Conservation (phyloP, 2,113 vertebrate species). For the Todiramphus chloris region DNA sequence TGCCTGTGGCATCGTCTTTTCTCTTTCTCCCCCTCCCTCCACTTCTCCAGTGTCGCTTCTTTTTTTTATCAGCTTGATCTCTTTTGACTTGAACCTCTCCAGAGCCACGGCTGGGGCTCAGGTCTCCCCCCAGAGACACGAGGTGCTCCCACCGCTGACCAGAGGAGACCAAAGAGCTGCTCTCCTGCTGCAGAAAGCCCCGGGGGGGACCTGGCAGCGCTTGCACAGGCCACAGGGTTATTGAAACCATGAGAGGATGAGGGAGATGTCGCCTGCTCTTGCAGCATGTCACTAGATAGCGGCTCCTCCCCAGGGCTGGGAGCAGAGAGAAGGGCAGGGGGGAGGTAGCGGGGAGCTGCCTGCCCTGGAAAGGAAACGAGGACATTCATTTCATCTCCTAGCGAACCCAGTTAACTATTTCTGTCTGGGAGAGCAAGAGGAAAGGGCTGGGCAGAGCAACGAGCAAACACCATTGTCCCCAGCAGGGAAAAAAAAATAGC, state of each 20-base stretch:
- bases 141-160: neutral
- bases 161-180: neutral
- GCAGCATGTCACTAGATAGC: neutral
- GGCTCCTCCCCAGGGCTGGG: neutral
- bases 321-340: neutral
- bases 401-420: neutral
- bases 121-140: rapidly evolving
- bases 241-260: neutral
- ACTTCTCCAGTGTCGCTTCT: neutral
- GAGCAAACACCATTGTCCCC: neutral
- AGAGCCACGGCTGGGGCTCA: neutral
- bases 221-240: neutral
- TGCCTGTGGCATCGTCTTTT: neutral
- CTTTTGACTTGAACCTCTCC: neutral
- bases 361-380: neutral
- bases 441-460: constrained; percentile 32
- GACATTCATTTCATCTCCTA: neutral
- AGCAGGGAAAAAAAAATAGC: neutral
- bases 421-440: neutral
- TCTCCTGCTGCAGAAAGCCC: neutral
- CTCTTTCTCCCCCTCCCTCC: neutral
- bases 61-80: neutral
- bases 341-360: neutral
- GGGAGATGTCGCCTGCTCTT: neutral
- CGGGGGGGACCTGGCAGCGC: neutral